Percentiles rank a stretch among this genome's conserved stretches.
Conservation (phyloP, 2,888 invertebrate genomes). For the Dilophus febrilis region DNA sequence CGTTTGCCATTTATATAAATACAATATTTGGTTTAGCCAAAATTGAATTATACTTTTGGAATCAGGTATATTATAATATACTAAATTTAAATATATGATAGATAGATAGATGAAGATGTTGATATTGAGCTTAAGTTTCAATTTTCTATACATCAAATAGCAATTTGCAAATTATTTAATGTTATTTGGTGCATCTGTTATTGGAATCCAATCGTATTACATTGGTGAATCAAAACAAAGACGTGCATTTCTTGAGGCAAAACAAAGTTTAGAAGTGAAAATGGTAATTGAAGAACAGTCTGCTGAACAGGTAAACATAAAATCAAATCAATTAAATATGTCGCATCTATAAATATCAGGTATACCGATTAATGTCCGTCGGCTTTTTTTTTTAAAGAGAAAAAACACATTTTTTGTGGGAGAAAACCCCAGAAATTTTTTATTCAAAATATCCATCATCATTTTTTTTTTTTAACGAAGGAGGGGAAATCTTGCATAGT, state of each 20-base stretch:
- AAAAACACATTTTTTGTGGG: too few species aligned
- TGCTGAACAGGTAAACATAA: conserved; percentile 57
- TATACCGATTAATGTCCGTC: neutral
- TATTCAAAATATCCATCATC: too few species aligned
- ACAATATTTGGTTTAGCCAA: conserved; percentile 39
- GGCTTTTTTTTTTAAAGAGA: neutral
- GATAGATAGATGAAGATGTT: too few species aligned
- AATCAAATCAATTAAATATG: too few species aligned
- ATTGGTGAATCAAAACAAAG: conserved; percentile 75
- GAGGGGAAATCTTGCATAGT: too few species aligned
- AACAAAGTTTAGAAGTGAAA: conserved; percentile 80
- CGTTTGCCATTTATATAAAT: conserved; percentile 42
- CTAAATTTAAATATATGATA: too few species aligned
- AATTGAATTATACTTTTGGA: conserved; percentile 31
- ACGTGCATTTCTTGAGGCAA: conserved; percentile 74
- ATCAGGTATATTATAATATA: conserved; percentile 32
- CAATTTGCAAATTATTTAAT: conserved; percentile 53
- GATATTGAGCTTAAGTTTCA: neutral
- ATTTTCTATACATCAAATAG: conserved; percentile 31
- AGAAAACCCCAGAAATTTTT: too few species aligned
- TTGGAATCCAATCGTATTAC: conserved; percentile 58
- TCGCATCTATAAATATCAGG: neutral
- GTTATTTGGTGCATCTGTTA: conserved; percentile 50
- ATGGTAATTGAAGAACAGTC: conserved; percentile 87
- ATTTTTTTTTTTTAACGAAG: too few species aligned